Conservation (phyloP, 2,888 invertebrate species). For the Gymnosoma rotundatum region DNA sequence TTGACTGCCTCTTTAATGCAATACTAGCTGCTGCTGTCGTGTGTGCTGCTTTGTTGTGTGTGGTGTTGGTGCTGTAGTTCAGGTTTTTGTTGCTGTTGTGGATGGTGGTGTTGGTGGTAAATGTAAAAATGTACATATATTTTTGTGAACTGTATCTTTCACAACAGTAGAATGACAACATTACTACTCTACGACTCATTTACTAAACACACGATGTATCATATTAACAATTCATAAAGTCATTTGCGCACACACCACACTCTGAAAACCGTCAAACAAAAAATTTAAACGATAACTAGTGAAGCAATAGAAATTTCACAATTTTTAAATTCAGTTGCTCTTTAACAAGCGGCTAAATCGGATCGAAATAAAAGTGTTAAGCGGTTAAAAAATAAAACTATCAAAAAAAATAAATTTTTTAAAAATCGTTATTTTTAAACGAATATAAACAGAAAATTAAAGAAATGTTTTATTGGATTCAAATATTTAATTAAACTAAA, state of each 20-base stretch:
- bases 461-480: constrained; percentile 49
- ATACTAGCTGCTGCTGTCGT: constrained; percentile 35
- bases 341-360: constrained; percentile 75
- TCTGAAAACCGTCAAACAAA: constrained; percentile 24
- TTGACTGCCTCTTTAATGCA: constrained; percentile 36
- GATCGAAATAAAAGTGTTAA: constrained; percentile 71
- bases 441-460: constrained; percentile 62
- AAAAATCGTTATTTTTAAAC: not conserved
- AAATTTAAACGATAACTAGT: constrained; percentile 28
- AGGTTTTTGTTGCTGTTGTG: constrained; percentile 13
- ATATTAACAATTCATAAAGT: constrained; percentile 47
- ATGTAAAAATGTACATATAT: constrained; percentile 26
- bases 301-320: constrained; percentile 67
- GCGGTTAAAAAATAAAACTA: constrained; percentile 43
- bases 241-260: constrained; percentile 58
- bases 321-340: constrained; percentile 76
- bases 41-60: constrained; percentile 17
- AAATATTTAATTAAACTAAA: not conserved
- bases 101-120: constrained; percentile 22
- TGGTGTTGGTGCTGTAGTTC: constrained; percentile 49
- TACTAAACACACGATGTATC: constrained; percentile 16
- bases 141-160: constrained; percentile 42
- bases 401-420: constrained; percentile 14
- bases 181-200: constrained; percentile 6
- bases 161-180: constrained; percentile 40